Evolutionary conservation across 1,140 invertebrate genomes (phyloP).

Genomic region (Arion vulgaris): DNA sequence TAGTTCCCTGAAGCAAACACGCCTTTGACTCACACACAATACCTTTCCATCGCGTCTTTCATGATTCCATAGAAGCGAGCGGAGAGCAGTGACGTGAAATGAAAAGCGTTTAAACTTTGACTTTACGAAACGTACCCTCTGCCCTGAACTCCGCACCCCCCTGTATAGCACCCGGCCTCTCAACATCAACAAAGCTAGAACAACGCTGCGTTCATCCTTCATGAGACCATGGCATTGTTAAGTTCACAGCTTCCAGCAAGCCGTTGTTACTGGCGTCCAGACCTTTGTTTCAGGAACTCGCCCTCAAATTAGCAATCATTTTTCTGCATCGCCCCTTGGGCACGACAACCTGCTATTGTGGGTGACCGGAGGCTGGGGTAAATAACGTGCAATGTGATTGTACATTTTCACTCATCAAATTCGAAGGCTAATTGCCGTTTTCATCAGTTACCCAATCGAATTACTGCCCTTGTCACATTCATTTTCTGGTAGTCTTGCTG

Average conservation of each 20-base stretch:
- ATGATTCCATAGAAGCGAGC: neutral
- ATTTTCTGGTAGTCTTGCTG: neutral
- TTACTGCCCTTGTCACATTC: neutral
- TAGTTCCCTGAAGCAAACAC: neutral
- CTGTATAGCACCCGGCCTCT: neutral
- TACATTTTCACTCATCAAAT: neutral
- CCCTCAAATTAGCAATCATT: conserved; percentile 17
- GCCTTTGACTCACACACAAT: neutral
- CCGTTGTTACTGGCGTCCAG: neutral
- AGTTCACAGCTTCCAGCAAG: neutral
- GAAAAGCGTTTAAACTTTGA: conserved; percentile 4
- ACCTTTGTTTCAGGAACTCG: conserved; percentile 6
- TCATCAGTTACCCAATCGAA: conserved; percentile 12
- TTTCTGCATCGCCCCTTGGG: neutral
- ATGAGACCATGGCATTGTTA: neutral
- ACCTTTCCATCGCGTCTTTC: neutral
- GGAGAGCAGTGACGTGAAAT: neutral
- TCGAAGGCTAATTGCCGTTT: conserved; percentile 8
- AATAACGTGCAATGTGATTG: neutral
- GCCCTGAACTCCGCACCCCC: neutral
- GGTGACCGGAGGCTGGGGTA: neutral
- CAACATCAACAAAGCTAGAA: neutral
- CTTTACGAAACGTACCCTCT: neutral
- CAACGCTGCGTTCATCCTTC: neutral
- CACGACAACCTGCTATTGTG: conserved; percentile 11